Conservation (phyloP, 1,140 invertebrate genomes). For the Cydia fagiglandana region DNA sequence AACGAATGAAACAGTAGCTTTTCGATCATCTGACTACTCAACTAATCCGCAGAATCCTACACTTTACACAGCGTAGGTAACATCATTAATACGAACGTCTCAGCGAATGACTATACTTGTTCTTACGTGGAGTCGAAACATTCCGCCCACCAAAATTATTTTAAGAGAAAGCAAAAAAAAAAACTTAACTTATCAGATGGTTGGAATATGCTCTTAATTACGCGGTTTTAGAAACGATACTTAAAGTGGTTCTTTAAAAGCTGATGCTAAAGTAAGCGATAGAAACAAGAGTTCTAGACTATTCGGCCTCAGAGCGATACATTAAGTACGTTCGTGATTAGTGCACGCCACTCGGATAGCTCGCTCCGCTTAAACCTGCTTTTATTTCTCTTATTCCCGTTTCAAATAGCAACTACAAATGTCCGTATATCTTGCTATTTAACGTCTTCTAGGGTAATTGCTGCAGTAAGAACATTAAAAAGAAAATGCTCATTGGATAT, state of each 20-base stretch:
- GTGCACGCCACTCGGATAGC: conserved; percentile 8
- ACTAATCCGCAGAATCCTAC: no score
- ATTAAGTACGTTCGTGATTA: conserved; percentile 15
- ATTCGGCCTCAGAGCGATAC: neutral
- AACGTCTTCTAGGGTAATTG: neutral
- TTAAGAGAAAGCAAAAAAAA: no score
- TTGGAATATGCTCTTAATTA: no score
- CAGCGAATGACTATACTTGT: no score
- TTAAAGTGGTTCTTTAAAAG: neutral
- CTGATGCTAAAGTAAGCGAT: neutral
- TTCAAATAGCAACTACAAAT: conserved; percentile 1
- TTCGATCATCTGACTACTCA: no score
- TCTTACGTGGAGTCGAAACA: no score
- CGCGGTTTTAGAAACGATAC: neutral
- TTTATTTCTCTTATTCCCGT: conserved; percentile 1
- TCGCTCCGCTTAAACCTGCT: conserved; percentile 1
- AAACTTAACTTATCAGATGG: no score
- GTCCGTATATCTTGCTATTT: conserved; percentile 4
- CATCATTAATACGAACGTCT: no score
- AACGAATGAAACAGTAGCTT: no score
- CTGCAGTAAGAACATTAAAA: neutral
- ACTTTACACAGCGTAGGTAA: no score
- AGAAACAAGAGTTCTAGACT: neutral
- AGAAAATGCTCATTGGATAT: no score
- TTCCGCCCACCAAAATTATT: no score